phyloP scores from a whole-genome alignment of 2,113 vertebrate species.

The Polypterus senegalus region DNA sequence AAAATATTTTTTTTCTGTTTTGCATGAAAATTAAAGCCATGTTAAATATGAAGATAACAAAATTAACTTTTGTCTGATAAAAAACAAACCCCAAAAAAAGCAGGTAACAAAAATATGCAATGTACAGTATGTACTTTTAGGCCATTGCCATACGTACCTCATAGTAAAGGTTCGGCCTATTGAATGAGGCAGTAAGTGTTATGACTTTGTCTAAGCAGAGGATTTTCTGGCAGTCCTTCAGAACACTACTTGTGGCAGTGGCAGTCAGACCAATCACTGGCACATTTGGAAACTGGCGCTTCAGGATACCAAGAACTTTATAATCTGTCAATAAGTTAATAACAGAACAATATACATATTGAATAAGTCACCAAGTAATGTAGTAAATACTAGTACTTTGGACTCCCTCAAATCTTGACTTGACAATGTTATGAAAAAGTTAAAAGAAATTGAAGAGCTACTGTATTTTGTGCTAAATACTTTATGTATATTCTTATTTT shows the following conservation, averaged over 20 bases:
- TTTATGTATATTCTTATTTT: too few species aligned
- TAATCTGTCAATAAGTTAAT: constrained; percentile 56
- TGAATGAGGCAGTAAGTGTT: constrained; percentile 83
- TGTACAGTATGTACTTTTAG: neutral
- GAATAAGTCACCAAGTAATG: too few species aligned
- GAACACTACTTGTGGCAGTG: constrained; percentile 76
- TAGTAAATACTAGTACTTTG: too few species aligned
- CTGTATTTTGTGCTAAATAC: too few species aligned
- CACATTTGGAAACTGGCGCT: constrained; percentile 79
- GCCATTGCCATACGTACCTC: constrained; percentile 51
- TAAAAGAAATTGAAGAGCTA: too few species aligned
- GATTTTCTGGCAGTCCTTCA: constrained; percentile 85
- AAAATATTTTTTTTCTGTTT: too few species aligned
- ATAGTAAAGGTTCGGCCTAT: constrained; percentile 84
- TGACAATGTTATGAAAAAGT: too few species aligned
- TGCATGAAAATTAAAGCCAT: too few species aligned
- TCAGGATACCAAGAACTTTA: constrained; percentile 86
- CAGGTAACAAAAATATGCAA: neutral
- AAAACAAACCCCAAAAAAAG: constrained; percentile 7
- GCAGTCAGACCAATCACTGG: constrained; percentile 83
- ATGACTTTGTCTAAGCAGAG: constrained; percentile 65
- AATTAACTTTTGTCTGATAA: neutral
- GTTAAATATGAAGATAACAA: too few species aligned
- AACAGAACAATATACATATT: neutral
- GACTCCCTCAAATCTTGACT: too few species aligned